Evolutionary conservation across 2,888 invertebrate species (phyloP).

Genomic region (Ennomos quercinarius): DNA sequence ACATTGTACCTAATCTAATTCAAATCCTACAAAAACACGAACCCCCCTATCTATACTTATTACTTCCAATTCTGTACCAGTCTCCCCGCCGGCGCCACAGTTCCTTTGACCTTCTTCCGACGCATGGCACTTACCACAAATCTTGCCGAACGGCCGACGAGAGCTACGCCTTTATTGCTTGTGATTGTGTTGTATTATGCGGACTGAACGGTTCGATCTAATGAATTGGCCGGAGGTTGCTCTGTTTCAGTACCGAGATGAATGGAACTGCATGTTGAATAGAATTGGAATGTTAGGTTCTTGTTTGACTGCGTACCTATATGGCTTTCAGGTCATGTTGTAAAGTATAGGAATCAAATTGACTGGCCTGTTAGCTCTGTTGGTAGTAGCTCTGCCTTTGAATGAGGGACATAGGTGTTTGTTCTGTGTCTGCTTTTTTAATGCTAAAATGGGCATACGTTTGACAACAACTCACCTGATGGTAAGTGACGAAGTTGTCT

Average conservation of each 20-base stretch:
- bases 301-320: too few species aligned
- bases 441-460: too few species aligned
- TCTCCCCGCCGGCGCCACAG: conserved; percentile 37
- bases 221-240: conserved; percentile 26
- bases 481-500: too few species aligned
- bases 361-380: too few species aligned
- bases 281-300: conserved; percentile 2
- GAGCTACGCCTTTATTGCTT: conserved; percentile 35
- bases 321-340: too few species aligned
- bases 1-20: too few species aligned
- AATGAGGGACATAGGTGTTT: too few species aligned
- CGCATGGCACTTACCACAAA: conserved; percentile 42
- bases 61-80: conserved; percentile 1
- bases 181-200: conserved; percentile 27
- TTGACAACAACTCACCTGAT: too few species aligned
- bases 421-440: too few species aligned
- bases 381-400: too few species aligned
- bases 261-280: conserved; percentile 18
- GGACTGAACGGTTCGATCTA: conserved; percentile 18
- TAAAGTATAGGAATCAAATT: too few species aligned
- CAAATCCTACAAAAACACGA: too few species aligned
- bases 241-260: conserved; percentile 19
- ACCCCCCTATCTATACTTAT: conserved; percentile 4
- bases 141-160: conserved; percentile 40
- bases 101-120: conserved; percentile 35